Conservation (phyloP, 2,113 vertebrate genomes). For the Diadophis punctatus region DNA sequence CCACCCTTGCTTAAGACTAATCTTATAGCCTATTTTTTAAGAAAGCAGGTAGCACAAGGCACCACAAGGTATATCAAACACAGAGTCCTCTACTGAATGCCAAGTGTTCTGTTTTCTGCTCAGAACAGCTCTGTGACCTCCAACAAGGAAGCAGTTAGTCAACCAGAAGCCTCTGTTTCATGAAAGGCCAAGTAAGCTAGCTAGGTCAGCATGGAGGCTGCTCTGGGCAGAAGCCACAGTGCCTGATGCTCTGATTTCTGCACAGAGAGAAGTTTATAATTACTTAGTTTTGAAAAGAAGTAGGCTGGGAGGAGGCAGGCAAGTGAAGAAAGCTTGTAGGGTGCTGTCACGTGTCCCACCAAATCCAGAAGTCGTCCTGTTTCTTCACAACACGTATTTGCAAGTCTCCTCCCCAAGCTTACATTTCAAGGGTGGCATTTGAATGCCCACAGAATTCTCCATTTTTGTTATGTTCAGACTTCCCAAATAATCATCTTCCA, state of each 20-base stretch:
- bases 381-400: background rate
- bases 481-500: background rate
- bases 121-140: background rate
- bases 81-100: background rate
- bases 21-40: no score
- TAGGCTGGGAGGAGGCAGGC: background rate
- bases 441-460: background rate
- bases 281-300: background rate
- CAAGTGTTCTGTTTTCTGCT: background rate
- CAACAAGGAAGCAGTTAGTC: background rate
- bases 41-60: no score
- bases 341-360: background rate
- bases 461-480: background rate
- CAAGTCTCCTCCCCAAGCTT: background rate
- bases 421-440: background rate
- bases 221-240: background rate
- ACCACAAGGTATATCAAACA: background rate
- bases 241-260: background rate
- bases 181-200: background rate
- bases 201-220: background rate
- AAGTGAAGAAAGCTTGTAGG: background rate
- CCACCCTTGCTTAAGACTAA: background rate
- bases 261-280: background rate
- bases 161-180: background rate
- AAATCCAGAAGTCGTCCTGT: background rate